These are phyloP conservation scores for Corythaixoides concolor DNA, from an alignment of 2,113 vertebrate species.

Conservation along the genomic window DNA sequence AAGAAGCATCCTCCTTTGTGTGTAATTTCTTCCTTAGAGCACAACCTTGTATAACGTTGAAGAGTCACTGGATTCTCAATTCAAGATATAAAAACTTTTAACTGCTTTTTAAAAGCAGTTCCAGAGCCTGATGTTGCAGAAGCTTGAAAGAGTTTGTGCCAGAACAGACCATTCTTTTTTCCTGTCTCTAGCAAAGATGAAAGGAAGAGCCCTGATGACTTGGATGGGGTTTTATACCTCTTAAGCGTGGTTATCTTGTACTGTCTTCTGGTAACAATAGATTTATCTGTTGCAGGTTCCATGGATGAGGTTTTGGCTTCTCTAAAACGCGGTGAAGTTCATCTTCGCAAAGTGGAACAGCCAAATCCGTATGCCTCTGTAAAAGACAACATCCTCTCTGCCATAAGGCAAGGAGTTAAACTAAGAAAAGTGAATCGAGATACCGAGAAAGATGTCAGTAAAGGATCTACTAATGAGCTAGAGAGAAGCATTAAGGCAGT, in stretches of 20 bases:
- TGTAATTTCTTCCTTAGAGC: conserved; percentile 10
- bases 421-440: conserved; percentile 81
- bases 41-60: neutral
- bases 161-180: neutral
- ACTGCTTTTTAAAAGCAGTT: neutral
- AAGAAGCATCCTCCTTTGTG: conserved; percentile 11
- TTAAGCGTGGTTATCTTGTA: neutral
- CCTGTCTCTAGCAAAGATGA: neutral
- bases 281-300: conserved; percentile 74
- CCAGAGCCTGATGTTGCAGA: neutral
- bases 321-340: conserved; percentile 77
- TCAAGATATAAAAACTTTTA: neutral
- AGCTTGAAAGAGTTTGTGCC: neutral
- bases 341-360: conserved; percentile 73
- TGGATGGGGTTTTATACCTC: neutral
- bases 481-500: conserved; percentile 91
- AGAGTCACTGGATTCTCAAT: neutral
- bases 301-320: conserved; percentile 96
- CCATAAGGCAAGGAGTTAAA: conserved; percentile 89
- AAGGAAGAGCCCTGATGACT: neutral
- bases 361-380: neutral
- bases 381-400: conserved; percentile 82
- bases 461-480: conserved; percentile 75
- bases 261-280: neutral
- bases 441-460: neutral